Evolutionary conservation across 2,113 vertebrate species (phyloP).

Genomic region (Heterochromis multidens): DNA sequence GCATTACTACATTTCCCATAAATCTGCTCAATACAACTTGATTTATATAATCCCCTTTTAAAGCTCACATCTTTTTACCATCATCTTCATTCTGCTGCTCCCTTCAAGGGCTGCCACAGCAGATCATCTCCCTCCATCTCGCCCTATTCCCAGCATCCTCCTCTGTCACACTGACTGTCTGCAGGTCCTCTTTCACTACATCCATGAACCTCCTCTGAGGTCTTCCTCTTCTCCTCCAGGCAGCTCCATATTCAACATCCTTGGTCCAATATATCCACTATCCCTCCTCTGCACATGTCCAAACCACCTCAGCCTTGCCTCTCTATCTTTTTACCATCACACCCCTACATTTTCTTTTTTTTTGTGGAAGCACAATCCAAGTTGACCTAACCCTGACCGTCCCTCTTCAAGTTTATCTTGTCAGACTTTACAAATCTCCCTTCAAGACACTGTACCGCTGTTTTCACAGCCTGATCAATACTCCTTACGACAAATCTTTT

Average conservation of each 20-base stretch:
- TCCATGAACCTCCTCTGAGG: background rate
- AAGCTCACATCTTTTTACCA: background rate
- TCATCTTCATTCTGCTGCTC: background rate
- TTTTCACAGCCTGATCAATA: background rate
- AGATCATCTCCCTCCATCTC: background rate
- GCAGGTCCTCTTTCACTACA: background rate
- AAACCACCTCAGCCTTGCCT: background rate
- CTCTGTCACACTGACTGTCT: background rate
- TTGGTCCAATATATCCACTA: background rate
- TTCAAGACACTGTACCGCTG: background rate
- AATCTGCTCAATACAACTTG: background rate
- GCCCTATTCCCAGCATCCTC: too few species aligned
- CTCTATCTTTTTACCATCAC: background rate
- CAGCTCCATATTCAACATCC: background rate
- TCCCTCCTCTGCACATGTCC: background rate
- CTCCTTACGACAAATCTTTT: background rate
- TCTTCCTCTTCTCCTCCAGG: background rate
- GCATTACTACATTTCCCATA: background rate
- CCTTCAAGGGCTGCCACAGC: background rate
- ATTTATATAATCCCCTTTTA: background rate
- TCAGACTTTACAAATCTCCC: background rate
- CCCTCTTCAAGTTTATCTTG: background rate
- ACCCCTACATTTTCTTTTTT: background rate
- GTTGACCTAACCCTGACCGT: background rate
- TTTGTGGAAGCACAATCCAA: background rate